Evolutionary conservation across 1,140 invertebrate species (phyloP).

Genomic region (Ladona fulva): DNA sequence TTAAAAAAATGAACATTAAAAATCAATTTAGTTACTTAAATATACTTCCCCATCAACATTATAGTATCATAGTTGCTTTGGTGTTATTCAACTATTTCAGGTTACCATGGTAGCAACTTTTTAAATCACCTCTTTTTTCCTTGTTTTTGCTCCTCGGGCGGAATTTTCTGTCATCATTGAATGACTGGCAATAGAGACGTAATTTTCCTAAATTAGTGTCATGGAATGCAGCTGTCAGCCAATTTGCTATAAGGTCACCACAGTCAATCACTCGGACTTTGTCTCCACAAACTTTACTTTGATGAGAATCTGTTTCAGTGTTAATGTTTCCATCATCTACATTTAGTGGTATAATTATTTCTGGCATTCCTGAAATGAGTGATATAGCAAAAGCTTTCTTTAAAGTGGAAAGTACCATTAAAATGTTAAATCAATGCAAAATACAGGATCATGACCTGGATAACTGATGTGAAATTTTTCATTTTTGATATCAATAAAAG

Average conservation of each 20-base stretch:
- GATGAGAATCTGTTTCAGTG: constrained; percentile 34
- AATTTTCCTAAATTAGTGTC: not conserved
- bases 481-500: constrained; percentile 53
- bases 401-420: constrained; percentile 17
- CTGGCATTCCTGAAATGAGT: constrained; percentile 41
- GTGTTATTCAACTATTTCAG: too few species aligned
- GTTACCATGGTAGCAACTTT: too few species aligned
- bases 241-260: constrained; percentile 64
- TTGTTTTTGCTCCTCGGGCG: not conserved
- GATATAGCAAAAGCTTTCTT: not conserved
- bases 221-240: constrained; percentile 57
- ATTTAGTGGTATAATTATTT: not conserved
- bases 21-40: too few species aligned
- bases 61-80: too few species aligned
- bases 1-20: too few species aligned
- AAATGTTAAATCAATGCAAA: not conserved
- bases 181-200: not conserved
- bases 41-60: too few species aligned
- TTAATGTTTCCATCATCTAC: not conserved
- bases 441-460: constrained; percentile 43
- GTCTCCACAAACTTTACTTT: constrained; percentile 78
- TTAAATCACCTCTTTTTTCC: not conserved
- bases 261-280: constrained; percentile 70
- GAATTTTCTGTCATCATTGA: constrained; percentile 26
- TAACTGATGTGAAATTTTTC: constrained; percentile 55